Evolutionary conservation across 2,888 invertebrate species (phyloP), one percentile per base, ranked within the genome.

Genomic region (Mimumesa dahlbomi): DNA sequence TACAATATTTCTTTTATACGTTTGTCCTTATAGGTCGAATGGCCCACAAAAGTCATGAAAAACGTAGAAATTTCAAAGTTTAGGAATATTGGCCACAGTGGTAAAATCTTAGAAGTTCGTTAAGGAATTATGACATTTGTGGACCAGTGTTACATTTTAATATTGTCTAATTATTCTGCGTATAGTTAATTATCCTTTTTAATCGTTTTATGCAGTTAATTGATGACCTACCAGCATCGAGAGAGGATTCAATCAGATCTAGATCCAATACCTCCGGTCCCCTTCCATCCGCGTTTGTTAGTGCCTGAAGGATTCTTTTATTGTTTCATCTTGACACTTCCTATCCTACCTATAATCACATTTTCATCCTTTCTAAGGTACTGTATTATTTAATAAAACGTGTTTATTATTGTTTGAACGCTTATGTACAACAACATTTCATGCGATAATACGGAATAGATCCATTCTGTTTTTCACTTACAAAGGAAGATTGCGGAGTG

Each of bases 231-330:
- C 75, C 80, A n/a, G 53, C 74, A 18, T 78, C 78, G 16, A 83
- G 71, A 64, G 86, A 86, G 65, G 83, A 84, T 63, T 72, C 82
- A 7, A 36, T 77, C 31, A 82, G 67, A 63, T 77, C 85, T 40
- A 75, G 79, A 75, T 84, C 84, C 22, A 79, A 78, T 66, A 81
- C 73, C 67, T 78, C 81, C 22, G 70, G 75, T 36, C 82, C 84
- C 49, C 56, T 81, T n/a, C 75, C 83, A 14, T 71, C 83, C 19
- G 21, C 79, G 46, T 84, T 85, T 62, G 65, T 82, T 21, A 75
- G 11, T 7, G 69, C 56, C 13, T 79, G 43, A 73, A 36, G 21
- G 45, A 18, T 34, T 7, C 18, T 69, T 61, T 66, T 18, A 36
- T 48, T 63, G 67, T 66, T 50, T 42, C 18, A 16, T 42, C 50